These are phyloP conservation scores for Spilarctia lutea DNA, from an alignment of 2,888 invertebrate species.

Conservation along the genomic window DNA sequence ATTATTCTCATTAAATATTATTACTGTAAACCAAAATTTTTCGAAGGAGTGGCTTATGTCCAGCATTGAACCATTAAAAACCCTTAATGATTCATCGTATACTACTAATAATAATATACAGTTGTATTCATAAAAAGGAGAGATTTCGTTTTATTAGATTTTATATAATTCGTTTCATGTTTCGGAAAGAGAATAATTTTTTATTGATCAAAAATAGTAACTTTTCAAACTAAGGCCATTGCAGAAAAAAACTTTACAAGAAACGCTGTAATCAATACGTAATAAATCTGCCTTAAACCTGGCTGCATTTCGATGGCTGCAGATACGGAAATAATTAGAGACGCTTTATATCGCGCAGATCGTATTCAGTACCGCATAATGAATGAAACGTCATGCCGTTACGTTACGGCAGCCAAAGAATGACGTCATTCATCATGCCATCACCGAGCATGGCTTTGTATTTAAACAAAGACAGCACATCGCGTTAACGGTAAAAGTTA, in stretches of 20 bases:
- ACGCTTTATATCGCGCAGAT: constrained; percentile 77
- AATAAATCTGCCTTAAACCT: constrained; percentile 47
- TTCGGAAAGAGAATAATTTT: not conserved
- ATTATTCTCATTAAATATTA: too few species aligned
- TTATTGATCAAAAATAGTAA: too few species aligned
- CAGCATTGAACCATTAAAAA: too few species aligned
- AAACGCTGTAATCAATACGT: constrained; percentile 44
- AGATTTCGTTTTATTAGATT: too few species aligned
- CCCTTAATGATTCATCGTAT: too few species aligned
- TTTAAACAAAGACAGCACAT: constrained; percentile 21
- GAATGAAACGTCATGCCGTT: constrained; percentile 76
- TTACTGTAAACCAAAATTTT: too few species aligned
- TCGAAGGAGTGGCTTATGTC: too few species aligned
- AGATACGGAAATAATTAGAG: constrained; percentile 83
- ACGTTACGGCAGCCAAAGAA: constrained; percentile 60
- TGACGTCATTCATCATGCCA: constrained; percentile 58
- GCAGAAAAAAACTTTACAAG: not conserved
- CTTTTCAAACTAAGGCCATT: not conserved
- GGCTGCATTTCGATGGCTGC: constrained; percentile 74
- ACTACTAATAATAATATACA: too few species aligned
- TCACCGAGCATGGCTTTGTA: constrained; percentile 54
- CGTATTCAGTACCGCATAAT: constrained; percentile 80
- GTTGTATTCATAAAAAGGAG: too few species aligned
- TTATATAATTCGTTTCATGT: too few species aligned
- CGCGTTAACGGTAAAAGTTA: constrained; percentile 17